Percentiles rank a stretch among this genome's conserved stretches.
Conservation (phyloP, 2,797 vertebrate genomes). For the Gouania willdenowi region DNA sequence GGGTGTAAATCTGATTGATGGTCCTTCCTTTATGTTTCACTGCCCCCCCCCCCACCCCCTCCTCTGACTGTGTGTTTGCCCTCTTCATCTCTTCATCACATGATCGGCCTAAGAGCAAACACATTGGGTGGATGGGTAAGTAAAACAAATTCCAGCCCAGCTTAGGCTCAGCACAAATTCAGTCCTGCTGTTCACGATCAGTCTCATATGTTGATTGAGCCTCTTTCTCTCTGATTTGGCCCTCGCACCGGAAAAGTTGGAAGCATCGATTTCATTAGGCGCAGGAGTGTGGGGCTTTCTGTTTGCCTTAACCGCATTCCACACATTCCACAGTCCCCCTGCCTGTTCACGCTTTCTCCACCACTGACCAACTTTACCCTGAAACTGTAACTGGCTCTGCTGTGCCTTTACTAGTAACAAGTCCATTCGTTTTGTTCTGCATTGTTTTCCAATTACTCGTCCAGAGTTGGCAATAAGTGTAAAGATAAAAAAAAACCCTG, state of each 20-base stretch:
- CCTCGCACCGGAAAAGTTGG: conserved; percentile 54
- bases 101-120: conserved; percentile 16
- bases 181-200: conserved; percentile 6
- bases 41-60: neutral
- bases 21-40: conserved; percentile 11
- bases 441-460: neutral
- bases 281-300: conserved; percentile 67
- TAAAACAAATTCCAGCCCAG: conserved; percentile 5
- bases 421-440: neutral
- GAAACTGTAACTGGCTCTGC: conserved; percentile 21
- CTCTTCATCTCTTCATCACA: conserved; percentile 24
- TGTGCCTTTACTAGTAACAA: conserved; percentile 19
- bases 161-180: conserved; percentile 13
- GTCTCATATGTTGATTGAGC: conserved; percentile 29
- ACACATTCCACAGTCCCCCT: conserved; percentile 67
- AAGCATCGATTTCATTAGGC: conserved; percentile 75
- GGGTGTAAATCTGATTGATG: conserved; percentile 24
- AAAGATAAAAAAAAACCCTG: conserved; percentile 26
- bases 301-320: conserved; percentile 80
- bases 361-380: conserved; percentile 10
- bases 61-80: conserved; percentile 26
- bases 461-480: conserved; percentile 1
- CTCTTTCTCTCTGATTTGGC: conserved; percentile 39
- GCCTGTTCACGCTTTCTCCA: conserved; percentile 41
- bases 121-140: neutral